These are phyloP conservation scores for Pocillopora damicornis DNA, from an alignment of 64 coral and sea anemone species.

Conservation along the genomic window DNA sequence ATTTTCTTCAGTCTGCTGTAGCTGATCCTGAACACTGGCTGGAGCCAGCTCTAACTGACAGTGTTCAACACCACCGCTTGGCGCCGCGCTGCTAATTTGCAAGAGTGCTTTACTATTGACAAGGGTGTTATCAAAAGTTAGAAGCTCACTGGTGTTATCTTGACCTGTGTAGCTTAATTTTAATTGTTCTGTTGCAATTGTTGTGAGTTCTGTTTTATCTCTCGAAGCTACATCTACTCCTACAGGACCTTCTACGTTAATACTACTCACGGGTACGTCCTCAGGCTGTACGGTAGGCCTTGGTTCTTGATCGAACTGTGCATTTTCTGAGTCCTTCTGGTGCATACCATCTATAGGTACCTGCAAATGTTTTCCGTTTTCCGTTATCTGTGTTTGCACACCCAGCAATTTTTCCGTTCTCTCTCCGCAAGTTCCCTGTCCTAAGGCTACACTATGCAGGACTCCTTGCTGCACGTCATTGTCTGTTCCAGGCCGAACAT, in stretches of 20 bases:
- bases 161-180: slow-evolving; percentile 1
- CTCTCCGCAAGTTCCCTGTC: not conserved
- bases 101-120: slow-evolving; percentile 10
- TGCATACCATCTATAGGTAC: not conserved
- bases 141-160: not conserved
- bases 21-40: not conserved
- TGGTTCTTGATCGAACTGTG: not conserved
- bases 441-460: not conserved
- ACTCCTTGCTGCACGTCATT: not conserved
- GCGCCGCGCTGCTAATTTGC: not conserved
- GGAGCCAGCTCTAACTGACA: slow-evolving; percentile 5
- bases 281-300: not conserved
- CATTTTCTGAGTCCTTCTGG: not conserved
- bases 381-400: not conserved
- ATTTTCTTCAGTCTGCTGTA: not conserved
- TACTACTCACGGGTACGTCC: not conserved
- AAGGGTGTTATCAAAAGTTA: not conserved
- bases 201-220: slow-evolving; percentile 7
- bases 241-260: not conserved
- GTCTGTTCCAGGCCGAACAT: not conserved
- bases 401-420: not conserved
- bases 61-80: not conserved
- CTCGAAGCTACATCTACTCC: not conserved
- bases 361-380: not conserved
- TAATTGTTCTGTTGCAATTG: slow-evolving; percentile 4